These are phyloP conservation scores for Agelastica alni DNA, from an alignment of 2,888 invertebrate genomes.

Conservation along the genomic window DNA sequence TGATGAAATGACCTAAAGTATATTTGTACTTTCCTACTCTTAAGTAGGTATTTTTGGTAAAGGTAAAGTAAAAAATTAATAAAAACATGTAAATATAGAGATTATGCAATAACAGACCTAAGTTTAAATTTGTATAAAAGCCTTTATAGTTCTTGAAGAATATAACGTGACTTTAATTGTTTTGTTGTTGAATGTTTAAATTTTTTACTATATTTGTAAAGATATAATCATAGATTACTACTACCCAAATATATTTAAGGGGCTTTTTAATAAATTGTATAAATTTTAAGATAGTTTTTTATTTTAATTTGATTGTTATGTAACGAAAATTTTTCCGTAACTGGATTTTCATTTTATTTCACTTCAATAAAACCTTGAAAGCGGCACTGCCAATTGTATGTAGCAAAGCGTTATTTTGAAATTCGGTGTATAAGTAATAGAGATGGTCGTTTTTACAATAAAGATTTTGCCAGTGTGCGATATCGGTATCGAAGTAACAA, in stretches of 20 bases:
- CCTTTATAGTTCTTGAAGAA: not conserved
- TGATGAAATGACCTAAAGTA: too few relatives aligned
- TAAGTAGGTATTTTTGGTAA: too few relatives aligned
- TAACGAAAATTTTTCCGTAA: too few relatives aligned
- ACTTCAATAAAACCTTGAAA: too few relatives aligned
- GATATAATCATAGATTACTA: not conserved
- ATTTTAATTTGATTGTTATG: not conserved
- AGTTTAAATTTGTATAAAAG: not conserved
- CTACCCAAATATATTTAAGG: conserved; percentile 8
- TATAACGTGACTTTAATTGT: not conserved
- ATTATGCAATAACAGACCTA: not conserved
- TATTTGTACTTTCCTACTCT: too few relatives aligned
- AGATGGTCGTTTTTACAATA: too few relatives aligned
- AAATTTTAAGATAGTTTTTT: not conserved
- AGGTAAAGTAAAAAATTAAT: not conserved
- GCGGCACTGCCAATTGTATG: too few relatives aligned
- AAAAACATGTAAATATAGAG: not conserved
- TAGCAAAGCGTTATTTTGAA: too few relatives aligned
- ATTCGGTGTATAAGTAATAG: too few relatives aligned
- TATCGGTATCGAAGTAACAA: too few relatives aligned
- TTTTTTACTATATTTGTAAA: conserved; percentile 14
- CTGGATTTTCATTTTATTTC: too few relatives aligned
- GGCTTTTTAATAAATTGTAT: conserved; percentile 21
- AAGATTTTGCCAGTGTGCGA: too few relatives aligned
- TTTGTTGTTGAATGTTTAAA: conserved; percentile 19